phyloP scores from a whole-genome alignment of 2,888 invertebrate genomes.

The Pandemis heparana region DNA sequence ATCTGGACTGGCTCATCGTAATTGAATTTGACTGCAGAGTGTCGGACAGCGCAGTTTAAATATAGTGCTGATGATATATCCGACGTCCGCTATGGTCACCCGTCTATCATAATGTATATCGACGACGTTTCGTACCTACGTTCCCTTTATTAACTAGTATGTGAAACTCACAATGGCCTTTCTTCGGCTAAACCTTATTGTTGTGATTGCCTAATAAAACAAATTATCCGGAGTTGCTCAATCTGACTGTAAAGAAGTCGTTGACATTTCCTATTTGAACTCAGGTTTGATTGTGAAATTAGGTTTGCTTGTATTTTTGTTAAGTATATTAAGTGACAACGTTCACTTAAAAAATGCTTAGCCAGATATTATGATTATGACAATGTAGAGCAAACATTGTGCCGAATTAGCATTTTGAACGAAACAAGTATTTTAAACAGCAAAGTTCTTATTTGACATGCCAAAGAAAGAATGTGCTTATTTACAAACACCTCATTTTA shows the following conservation, averaged over 20 bases:
- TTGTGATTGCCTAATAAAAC: slow-evolving; percentile 41
- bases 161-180: slow-evolving; percentile 30
- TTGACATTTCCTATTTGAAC: slow-evolving; percentile 42
- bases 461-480: neutral
- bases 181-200: slow-evolving; percentile 23
- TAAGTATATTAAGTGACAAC: neutral
- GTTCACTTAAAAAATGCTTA: neutral
- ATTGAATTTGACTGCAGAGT: slow-evolving; percentile 36
- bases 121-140: slow-evolving; percentile 23
- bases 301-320: neutral
- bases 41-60: slow-evolving; percentile 34
- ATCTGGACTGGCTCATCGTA: slow-evolving; percentile 37
- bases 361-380: neutral
- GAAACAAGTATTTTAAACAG: neutral
- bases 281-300: slow-evolving; percentile 22
- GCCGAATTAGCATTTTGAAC: neutral
- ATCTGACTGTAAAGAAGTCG: slow-evolving; percentile 39
- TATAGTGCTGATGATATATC: slow-evolving; percentile 40
- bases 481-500: slow-evolving; percentile 4
- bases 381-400: neutral
- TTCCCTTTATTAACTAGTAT: slow-evolving; percentile 26
- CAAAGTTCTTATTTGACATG: neutral
- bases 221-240: slow-evolving; percentile 39
- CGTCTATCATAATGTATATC: slow-evolving; percentile 25
- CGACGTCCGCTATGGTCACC: slow-evolving; percentile 34